Conservation (phyloP, 2,888 invertebrate genomes). For the Chrysolina oricalcia region DNA sequence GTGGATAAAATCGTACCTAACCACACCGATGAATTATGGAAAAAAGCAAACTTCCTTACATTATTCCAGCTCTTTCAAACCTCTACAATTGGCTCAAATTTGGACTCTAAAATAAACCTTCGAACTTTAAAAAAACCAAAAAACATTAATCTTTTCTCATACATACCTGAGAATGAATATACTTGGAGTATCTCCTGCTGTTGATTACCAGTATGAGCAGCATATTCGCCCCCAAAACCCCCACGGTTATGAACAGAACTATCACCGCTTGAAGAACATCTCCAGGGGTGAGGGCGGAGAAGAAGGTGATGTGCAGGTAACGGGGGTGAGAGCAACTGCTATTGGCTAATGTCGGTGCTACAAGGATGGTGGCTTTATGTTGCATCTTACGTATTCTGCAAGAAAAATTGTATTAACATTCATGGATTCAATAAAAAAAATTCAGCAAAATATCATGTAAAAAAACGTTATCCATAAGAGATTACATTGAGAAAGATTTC, state of each 20-base stretch:
- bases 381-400: constrained; percentile 58
- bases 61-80: too few relatives aligned
- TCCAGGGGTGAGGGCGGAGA: constrained; percentile 78
- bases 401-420: not conserved
- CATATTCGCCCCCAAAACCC: constrained; percentile 86
- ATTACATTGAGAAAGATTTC: too few relatives aligned
- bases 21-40: too few relatives aligned
- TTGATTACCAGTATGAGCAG: constrained; percentile 88
- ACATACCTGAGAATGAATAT: constrained; percentile 89
- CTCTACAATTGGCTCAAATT: too few relatives aligned
- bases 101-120: too few relatives aligned
- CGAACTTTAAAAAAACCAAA: too few relatives aligned
- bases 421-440: not conserved
- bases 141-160: not conserved
- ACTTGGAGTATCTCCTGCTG: constrained; percentile 87
- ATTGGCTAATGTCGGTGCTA: constrained; percentile 87
- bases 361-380: constrained; percentile 81
- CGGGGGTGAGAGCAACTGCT: constrained; percentile 87
- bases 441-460: not conserved
- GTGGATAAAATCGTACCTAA: too few relatives aligned
- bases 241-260: constrained; percentile 84
- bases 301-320: constrained; percentile 77
- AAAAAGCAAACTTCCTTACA: too few relatives aligned
- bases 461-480: not conserved
- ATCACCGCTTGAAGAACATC: constrained; percentile 86